Percentiles rank a stretch among this genome's conserved stretches.
phyloP scores from a whole-genome alignment of 2,888 invertebrate genomes.

The Ferdinandea cuprea region DNA sequence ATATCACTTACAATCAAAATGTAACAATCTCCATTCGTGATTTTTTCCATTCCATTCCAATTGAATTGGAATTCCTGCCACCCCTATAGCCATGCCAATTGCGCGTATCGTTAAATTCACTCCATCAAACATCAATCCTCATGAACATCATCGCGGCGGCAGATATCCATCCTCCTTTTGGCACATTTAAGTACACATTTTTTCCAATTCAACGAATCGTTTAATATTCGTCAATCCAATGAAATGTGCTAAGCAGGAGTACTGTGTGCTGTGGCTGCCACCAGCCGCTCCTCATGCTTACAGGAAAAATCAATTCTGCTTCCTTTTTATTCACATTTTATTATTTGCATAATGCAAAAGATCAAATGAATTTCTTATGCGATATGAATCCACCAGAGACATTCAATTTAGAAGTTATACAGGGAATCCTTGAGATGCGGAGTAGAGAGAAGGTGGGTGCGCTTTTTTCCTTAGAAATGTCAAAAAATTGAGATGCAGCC shows the following conservation, averaged over 20 bases:
- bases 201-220: slow-evolving; percentile 70
- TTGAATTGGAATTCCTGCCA: background rate
- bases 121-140: slow-evolving; percentile 56
- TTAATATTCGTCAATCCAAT: slow-evolving; percentile 72
- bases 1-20: background rate
- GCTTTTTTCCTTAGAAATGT: slow-evolving; percentile 37
- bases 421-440: slow-evolving; percentile 12
- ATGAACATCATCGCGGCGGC: slow-evolving; percentile 28
- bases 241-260: slow-evolving; percentile 44
- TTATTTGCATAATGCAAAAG: slow-evolving; percentile 74
- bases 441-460: no score
- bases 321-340: slow-evolving; percentile 38
- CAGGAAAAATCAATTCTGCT: slow-evolving; percentile 66
- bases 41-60: background rate
- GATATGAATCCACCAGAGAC: slow-evolving; percentile 70
- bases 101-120: slow-evolving; percentile 35
- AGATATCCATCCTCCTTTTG: slow-evolving; percentile 31
- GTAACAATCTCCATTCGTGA: background rate
- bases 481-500: slow-evolving; percentile 73
- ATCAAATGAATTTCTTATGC: slow-evolving; percentile 74
- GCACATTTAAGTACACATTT: slow-evolving; percentile 70
- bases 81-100: slow-evolving; percentile 23
- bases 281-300: background rate
- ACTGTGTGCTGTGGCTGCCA: no score
- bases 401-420: slow-evolving; percentile 61